A percentile compares a stretch with the other conserved stretches of the same genome.
These are phyloP conservation scores for Arbacia lixula DNA, from an alignment of 53 echinoderm and acorn worm genomes.

Conservation along the genomic window DNA sequence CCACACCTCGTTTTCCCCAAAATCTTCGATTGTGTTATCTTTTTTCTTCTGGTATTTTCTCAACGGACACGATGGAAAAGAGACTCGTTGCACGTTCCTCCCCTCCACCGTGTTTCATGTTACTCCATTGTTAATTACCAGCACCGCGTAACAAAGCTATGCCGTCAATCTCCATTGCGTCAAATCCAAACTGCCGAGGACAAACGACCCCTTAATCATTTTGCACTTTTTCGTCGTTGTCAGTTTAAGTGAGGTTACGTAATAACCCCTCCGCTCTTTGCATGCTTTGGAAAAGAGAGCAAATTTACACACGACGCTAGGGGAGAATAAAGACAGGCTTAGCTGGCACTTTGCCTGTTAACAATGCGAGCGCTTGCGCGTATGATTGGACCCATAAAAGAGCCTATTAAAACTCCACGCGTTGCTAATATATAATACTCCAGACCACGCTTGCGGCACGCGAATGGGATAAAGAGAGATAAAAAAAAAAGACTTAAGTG, in stretches of 20 bases:
- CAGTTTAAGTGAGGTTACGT: conserved; percentile 4
- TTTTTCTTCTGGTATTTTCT: too few species aligned
- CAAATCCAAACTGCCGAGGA: too few species aligned
- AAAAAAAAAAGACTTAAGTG: too few species aligned
- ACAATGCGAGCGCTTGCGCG: conserved; percentile 9
- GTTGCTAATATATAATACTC: conserved; percentile 24
- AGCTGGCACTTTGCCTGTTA: not conserved
- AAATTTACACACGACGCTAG: conserved; percentile 29
- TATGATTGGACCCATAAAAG: conserved; percentile 21
- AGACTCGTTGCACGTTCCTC: too few species aligned
- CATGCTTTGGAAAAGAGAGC: conserved; percentile 21
- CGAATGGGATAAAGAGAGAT: not conserved
- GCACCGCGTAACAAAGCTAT: too few species aligned
- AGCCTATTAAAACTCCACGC: not conserved
- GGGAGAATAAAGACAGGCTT: not conserved
- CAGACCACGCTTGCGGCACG: not conserved
- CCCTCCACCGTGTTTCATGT: too few species aligned
- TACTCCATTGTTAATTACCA: too few species aligned
- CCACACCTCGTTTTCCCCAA: too few species aligned
- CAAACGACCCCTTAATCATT: conserved; percentile 37
- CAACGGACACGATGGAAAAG: too few species aligned
- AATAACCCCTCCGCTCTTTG: conserved; percentile 2
- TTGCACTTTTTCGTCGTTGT: conserved; percentile 10
- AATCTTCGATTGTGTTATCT: too few species aligned
- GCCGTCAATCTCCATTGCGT: too few species aligned